Base-by-base conservation (phyloP, 2,888 invertebrate species). In the Zeuzera pyrina region DNA sequence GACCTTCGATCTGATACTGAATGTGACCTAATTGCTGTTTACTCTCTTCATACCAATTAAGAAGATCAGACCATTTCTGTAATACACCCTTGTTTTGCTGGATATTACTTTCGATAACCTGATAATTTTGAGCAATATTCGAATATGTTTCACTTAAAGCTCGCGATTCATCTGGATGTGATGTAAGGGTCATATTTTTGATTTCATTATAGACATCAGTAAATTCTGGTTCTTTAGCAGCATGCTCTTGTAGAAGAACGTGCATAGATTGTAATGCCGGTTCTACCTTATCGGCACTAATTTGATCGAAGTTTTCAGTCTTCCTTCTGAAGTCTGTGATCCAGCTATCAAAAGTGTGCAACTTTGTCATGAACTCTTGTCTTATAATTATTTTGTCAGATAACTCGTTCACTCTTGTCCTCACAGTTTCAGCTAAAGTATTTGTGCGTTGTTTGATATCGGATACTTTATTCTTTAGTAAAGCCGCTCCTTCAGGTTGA, bases 351-450 rank as follows among this genome's bases (percentile, higher is more conserved):
- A 94, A 93, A 43, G 91, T 91, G 1, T 88, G 87, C 38, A 94
- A 78, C 63, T 91, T 92, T 4, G 89, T 89, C 61, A 91, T 88
- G 52, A 94, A 92, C 55, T 95, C 95, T 76, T 95, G 94, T 34
- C 91, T 86, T 0, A 91, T 86, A 28, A 94, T 87, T 26, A 94
- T 89, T 19, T 91, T 89, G 57, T 95, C 94, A 0, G 94, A 93
- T 0, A 93, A 78, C 35, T 89, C 87, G 54, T 94, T 93, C 23
- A 94, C 92, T 64, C 89, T 89, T 7, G 88, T 85, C 31, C 94
- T 78, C 0, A 91, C 89, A 4, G 87, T 87, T 47, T 95, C 94
- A 1, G 93, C 90, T 1, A 96, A 77, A 46, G 90, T 87, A 14
- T 88, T 87, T 1, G 94, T 87, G 42, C 91, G 88, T 5, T 86